Conservation (phyloP, 2,113 vertebrate genomes). For the Desmodus rotundus region DNA sequence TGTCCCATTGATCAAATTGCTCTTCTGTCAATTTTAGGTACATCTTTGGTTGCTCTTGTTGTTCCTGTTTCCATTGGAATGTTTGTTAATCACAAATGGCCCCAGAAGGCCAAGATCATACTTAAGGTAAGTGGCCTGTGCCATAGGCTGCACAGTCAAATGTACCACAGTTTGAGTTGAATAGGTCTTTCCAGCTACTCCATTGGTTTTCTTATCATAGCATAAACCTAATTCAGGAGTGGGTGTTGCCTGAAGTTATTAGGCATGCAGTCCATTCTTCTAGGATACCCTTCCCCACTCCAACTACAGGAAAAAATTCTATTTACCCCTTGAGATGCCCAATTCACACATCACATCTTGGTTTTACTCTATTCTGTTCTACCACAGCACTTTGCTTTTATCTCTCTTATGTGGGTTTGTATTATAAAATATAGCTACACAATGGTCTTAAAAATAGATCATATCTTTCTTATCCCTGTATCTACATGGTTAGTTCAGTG, state of each 20-base stretch:
- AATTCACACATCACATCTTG: background rate
- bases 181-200: background rate
- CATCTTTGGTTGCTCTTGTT: conserved; percentile 89
- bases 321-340: background rate
- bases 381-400: background rate
- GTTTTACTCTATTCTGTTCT: background rate
- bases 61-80: conserved; percentile 88
- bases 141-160: too few relatives aligned
- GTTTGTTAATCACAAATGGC: conserved; percentile 88
- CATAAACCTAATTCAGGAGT: background rate
- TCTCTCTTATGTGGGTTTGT: background rate
- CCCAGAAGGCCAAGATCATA: conserved; percentile 87
- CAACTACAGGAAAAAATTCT: background rate
- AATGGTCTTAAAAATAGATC: background rate
- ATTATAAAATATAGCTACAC: background rate
- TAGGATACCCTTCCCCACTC: background rate
- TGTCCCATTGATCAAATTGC: background rate
- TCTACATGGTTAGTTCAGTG: background rate
- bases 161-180: background rate
- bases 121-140: conserved; percentile 86
- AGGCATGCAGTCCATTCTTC: background rate
- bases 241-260: background rate
- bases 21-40: conserved; percentile 79
- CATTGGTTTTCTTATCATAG: background rate
- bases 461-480: background rate